phyloP scores from a whole-genome alignment of 2,797 vertebrate genomes.

The Taenioides sp. region DNA sequence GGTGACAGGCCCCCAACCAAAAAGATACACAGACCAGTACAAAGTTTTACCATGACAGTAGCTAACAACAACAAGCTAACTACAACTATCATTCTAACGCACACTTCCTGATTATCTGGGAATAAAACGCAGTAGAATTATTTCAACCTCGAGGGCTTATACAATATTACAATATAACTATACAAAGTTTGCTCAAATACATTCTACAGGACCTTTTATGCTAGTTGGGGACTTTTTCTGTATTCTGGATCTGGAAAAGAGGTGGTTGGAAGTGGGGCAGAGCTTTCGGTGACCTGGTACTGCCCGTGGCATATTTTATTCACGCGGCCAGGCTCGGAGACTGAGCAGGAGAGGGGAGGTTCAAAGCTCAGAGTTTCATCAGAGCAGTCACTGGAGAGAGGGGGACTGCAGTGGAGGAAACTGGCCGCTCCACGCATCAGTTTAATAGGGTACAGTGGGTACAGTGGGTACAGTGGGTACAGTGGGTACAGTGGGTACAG shows the following conservation, averaged over 20 bases:
- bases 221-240: background rate
- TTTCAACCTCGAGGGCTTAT: too few relatives aligned
- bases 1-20: too few relatives aligned
- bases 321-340: background rate
- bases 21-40: too few relatives aligned
- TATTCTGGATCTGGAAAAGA: slow-evolving; percentile 14
- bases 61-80: too few relatives aligned
- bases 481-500: background rate
- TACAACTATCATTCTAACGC: too few relatives aligned
- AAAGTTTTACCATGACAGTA: too few relatives aligned
- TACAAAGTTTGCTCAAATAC: too few relatives aligned
- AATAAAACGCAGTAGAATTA: too few relatives aligned
- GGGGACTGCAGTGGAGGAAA: slow-evolving; percentile 16
- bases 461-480: background rate
- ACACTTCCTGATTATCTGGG: too few relatives aligned
- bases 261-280: background rate
- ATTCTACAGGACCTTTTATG: too few relatives aligned
- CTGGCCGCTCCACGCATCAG: background rate
- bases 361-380: slow-evolving; percentile 24
- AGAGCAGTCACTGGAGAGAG: slow-evolving; percentile 12
- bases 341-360: slow-evolving; percentile 8
- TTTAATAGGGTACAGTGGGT: background rate
- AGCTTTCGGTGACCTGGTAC: slow-evolving; percentile 11
- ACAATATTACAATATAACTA: too few relatives aligned
- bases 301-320: slow-evolving; percentile 5